Evolutionary conservation across 2,113 vertebrate genomes (phyloP).

Genomic region (Microcebus lehilahytsara): DNA sequence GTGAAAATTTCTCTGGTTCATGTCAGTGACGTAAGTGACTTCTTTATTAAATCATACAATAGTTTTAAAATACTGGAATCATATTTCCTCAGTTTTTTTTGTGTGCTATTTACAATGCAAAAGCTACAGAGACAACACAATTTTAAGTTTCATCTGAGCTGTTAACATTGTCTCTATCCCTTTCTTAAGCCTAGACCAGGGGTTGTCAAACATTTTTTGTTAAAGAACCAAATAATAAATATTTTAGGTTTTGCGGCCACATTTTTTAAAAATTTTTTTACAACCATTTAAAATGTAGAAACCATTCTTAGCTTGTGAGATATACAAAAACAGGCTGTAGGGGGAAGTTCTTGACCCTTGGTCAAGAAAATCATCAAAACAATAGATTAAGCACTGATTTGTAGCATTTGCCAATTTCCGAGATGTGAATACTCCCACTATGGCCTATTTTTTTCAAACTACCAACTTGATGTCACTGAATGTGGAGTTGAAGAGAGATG

Average conservation of each 20-base stretch:
- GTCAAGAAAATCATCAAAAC: slow-evolving; percentile 46
- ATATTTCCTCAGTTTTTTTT: background rate
- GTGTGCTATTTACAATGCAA: background rate
- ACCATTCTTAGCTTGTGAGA: slow-evolving; percentile 2
- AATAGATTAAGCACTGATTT: slow-evolving; percentile 43
- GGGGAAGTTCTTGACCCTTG: background rate
- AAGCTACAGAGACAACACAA: background rate
- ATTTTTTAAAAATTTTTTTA: background rate
- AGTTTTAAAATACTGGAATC: background rate
- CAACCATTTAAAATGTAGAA: slow-evolving; percentile 38
- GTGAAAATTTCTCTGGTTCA: background rate
- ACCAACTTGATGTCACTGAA: background rate
- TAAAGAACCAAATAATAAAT: slow-evolving; percentile 7
- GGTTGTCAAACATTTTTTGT: background rate
- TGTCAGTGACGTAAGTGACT: background rate
- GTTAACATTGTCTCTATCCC: slow-evolving; percentile 6
- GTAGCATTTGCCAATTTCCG: slow-evolving; percentile 25
- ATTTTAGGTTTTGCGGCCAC: slow-evolving; percentile 15
- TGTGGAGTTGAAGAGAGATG: background rate
- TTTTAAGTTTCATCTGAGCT: slow-evolving; percentile 2
- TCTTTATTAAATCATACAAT: background rate
- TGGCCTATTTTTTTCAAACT: background rate
- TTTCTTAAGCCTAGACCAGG: slow-evolving; percentile 5
- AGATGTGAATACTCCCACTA: background rate
- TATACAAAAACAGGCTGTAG: background rate